Base-by-base conservation (phyloP, 1,140 invertebrate species). In the Drosophila hydei region DNA sequence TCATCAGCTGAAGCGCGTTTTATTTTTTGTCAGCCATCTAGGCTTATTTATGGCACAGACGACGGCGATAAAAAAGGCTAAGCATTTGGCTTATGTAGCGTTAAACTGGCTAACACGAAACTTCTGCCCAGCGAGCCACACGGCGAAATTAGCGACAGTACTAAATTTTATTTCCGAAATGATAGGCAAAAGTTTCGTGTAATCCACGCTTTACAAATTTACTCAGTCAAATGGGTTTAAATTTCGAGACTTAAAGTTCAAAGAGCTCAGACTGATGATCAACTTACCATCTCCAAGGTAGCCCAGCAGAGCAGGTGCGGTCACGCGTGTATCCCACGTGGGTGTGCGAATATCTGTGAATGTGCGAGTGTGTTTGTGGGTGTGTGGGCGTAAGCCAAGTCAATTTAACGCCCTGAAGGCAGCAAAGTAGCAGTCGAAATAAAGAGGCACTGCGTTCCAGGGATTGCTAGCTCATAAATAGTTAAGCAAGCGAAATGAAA, bases 391-490 rank as follows among this genome's bases (percentile, higher is more conserved):
- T 68, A 68, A 60, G 56, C 73, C 78, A 81, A 88, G 78, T 88
- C 83, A 88, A 88, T 88, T 88, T 88, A 88, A 88, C 79, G 81
- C 81, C 81, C 84, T 30, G 75, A 78, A 83, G 75, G 83, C 83
- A 88, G 83, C 72, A 88, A 87, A 88, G 75, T 88, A 88, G 78
- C 83, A 88, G 83, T 81, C 87, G 81, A 85, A 88, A 88, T 88
- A 88, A 88, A 88, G 83, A 83, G 78, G 63, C 81, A 87, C 75
- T 75, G 75, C 83, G 79, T 83, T 89, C 81, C 81, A 68, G 80
- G 81, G 81, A 87, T 87, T 87, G 81, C 81, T 83, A 88, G 83
- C 81, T 87, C 78, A 88, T 88, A 88, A 88, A 88, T 88, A 88
- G 83, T 88, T 88, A 88, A 88, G 83, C 67, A 88, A 68, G 67